Evolutionary conservation across 92 coral and sea anemone genomes (phyloP), one percentile per base, ranked within the genome.

Genomic region (Bergia sp.): DNA sequence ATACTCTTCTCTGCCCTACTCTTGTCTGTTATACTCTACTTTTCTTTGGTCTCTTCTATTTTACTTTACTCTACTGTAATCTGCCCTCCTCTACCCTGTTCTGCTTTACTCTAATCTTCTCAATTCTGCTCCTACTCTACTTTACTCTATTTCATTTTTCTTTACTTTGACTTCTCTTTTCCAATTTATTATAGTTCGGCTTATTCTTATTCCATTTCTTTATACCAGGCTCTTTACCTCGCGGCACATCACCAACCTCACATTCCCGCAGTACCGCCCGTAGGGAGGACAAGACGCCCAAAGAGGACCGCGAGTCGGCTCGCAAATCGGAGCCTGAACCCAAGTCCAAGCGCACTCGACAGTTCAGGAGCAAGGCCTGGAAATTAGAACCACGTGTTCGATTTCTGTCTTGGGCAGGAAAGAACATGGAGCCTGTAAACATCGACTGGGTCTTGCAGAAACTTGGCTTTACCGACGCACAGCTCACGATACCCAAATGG

Each of bases 361-460:
- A 97, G 95, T 97, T 97, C 89, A 92, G 99, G 85, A 97, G 98
- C 93, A 96, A 97, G 85, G 87, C 92, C 66, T 97, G 99, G 99
- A 97, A 94, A 88, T 95, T 97, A 42, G 99, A 97, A 80, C 99
- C 99, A 16, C 96, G 96, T 37, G 98, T 97, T 43, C 93, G 99
- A 21, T 95, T 97, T 86, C 90, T 97, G 88, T 97, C 99, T 3
- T 97, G 99, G 99, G 99, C 99, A 6, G 99, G 99, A 79, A 93
- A 94, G 79, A 96, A 94, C 89, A 93, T 97, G 92, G 99, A 97
- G 58, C 98, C 98, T 0, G 99, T 97, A 49, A 97, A 97, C 91
- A 97, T 97, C 73, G 99, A 97, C 83, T 97, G 99, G 99, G 99
- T 97, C 10, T 87, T 97, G 69, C 98, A 97, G 89, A 97, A 97